Base-by-base conservation (phyloP, 2,888 invertebrate species). In the Maniola hyperantus region DNA sequence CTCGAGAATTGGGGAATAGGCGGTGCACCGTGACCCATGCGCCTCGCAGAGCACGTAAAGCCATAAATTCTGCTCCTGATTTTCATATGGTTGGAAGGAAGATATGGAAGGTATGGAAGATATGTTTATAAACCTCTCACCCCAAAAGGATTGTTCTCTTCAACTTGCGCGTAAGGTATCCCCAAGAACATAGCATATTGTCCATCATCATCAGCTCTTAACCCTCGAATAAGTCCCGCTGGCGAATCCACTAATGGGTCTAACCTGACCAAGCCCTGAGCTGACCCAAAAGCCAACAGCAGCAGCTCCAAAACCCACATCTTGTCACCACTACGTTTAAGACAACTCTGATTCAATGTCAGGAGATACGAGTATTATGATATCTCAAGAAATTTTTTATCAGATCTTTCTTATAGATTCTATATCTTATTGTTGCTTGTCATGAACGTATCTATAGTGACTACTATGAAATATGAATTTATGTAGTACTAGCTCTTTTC, bases 81-180 rank as follows among this genome's bases (percentile, higher is more conserved):
- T n/a, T n/a, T n/a, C n/a, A n/a, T n/a, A n/a, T n/a, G n/a, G n/a
- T n/a, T n/a, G n/a, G n/a, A n/a, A n/a, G n/a, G n/a, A n/a, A n/a
- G n/a, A n/a, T n/a, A n/a, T n/a, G n/a, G n/a, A n/a, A n/a, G n/a
- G n/a, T n/a, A n/a, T n/a, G n/a, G n/a, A 26, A 26, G 26, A 26
- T 4, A 26, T 26, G 26, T 26, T 26, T 26, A 2, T 2, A 26
- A 26, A 2, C 26, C 26, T 26, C 26, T 26, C 26, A 89, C 89
- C 70, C 85, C 87, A 75, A 89, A 90, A 42, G 87, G 84, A 65
- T 87, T 83, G 0, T 69, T 67, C 34, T 79, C 73, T 53, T 87
- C 74, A 1, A 89, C 84, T 57, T 69, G 75, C 7, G 83, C 88
- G 69, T 83, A 89, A 0, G 89, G 89, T 51, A 90, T 79, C 6